Conservation (phyloP, 1,140 invertebrate species). For the Mycetomoellerius zeteki region DNA sequence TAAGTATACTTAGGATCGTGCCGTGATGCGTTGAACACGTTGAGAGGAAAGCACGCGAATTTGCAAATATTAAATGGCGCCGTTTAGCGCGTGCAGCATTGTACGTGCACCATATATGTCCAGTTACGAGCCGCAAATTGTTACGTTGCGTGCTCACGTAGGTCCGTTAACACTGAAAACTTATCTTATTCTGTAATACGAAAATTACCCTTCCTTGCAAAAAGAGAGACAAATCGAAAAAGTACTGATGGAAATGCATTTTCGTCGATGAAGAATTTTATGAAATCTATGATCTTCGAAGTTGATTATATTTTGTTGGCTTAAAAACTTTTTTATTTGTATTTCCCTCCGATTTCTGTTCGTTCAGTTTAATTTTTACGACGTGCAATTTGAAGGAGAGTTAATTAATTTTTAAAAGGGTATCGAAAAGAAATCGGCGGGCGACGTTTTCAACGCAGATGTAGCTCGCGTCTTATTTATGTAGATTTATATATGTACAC, state of each 20-base stretch:
- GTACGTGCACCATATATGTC: constrained; percentile 5
- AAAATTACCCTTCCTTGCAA: not conserved
- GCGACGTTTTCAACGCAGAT: constrained; percentile 69
- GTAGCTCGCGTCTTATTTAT: constrained; percentile 69
- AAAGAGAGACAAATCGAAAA: constrained; percentile 8
- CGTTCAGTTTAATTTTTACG: not conserved
- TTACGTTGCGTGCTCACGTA: constrained; percentile 25
- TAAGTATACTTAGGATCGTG: constrained; percentile 72
- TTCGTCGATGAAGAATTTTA: not conserved
- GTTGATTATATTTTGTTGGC: not conserved
- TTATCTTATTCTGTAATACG: not conserved
- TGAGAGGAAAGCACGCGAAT: constrained; percentile 8
- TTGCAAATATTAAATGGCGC: constrained; percentile 32
- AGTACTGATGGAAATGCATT: not conserved
- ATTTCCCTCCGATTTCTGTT: not conserved
- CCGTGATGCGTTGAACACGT: constrained; percentile 71
- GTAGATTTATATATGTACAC: constrained; percentile 62
- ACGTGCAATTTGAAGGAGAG: constrained; percentile 23
- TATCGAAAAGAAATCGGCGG: constrained; percentile 17
- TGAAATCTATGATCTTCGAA: not conserved
- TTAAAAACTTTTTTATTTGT: not conserved
- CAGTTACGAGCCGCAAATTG: constrained; percentile 23
- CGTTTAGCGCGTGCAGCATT: constrained; percentile 34
- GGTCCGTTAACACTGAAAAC: constrained; percentile 4
- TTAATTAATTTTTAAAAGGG: constrained; percentile 4